Evolutionary conservation across 2,888 invertebrate genomes (phyloP), one percentile per base, ranked within the genome.

Genomic region (Terebella lapidaria): DNA sequence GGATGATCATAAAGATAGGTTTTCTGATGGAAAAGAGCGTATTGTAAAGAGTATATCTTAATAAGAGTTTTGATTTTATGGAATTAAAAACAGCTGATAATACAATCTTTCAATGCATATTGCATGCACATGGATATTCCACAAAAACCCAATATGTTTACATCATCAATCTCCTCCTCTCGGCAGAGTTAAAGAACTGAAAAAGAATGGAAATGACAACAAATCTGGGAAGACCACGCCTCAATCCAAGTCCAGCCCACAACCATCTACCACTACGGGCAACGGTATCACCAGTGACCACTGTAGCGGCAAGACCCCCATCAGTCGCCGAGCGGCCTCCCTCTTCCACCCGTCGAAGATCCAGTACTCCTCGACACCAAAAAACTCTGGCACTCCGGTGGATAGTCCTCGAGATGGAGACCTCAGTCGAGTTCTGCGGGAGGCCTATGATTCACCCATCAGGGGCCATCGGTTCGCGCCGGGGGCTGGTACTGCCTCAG

Each of bases 301-400:
- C n/a, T n/a, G n/a, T n/a, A n/a, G n/a, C n/a, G n/a, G n/a, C n/a
- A n/a, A n/a, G n/a, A 54, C 28, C 1, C 46, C 42, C 46, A 25
- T 4, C n/a, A n/a, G n/a, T n/a, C n/a, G n/a, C n/a, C n/a, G n/a
- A n/a, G n/a, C n/a, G n/a, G n/a, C 54, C 30, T 51, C 58, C 24
- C 57, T 65, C 20, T 66, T 66, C 46, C 66, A 66, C 45, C 66
- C 66, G 0, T 62, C 65, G 10, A 62, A 61, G 45, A 66, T 66
- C 20, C 64, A 60, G 56, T 59, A 46, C 30, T 59, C 66, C 10
- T 66, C 66, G 0, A 66, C 66, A 2, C 66, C 66, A 22, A 57
- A 61, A 56, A 22, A 46, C n/a, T 58, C 42, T n/a, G 46, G 24
- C 22, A 45, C 24, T 54, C 22, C 42, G 1, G 26, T 28, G n/a